Percentiles rank a stretch among this genome's conserved stretches.
phyloP scores from a whole-genome alignment of 2,888 invertebrate genomes.

The Agriopis marginaria region DNA sequence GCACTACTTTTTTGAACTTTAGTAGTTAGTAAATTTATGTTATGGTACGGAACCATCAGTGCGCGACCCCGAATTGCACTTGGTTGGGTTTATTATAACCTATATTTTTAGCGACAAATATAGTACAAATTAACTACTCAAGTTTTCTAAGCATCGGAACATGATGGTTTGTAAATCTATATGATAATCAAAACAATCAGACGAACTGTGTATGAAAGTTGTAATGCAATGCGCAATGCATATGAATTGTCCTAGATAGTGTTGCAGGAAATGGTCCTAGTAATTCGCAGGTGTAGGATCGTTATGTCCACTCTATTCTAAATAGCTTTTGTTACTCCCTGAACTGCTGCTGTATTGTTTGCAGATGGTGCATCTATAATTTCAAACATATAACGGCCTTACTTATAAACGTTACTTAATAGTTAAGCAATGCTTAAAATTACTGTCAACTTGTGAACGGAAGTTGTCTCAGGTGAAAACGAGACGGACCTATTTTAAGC shows the following conservation, averaged over 20 bases:
- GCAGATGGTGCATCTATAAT: not conserved
- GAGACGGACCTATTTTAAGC: too few species aligned
- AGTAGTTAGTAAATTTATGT: not conserved
- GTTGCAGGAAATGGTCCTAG: conserved; percentile 20
- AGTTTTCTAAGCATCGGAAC: conserved; percentile 31
- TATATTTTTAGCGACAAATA: too few species aligned
- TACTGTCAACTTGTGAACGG: too few species aligned
- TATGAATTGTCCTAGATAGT: conserved; percentile 52
- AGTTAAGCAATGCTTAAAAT: too few species aligned
- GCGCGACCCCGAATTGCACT: too few species aligned
- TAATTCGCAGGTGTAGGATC: conserved; percentile 25
- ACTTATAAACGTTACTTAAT: too few species aligned
- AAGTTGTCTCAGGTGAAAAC: too few species aligned
- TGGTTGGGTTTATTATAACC: too few species aligned
- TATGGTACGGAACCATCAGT: not conserved
- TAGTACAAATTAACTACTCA: not conserved
- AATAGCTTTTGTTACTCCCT: conserved; percentile 21
- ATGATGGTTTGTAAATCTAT: conserved; percentile 52
- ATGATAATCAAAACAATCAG: conserved; percentile 69
- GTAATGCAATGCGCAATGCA: conserved; percentile 51
- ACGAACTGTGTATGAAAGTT: conserved; percentile 70
- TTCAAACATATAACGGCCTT: not conserved
- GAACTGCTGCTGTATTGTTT: conserved; percentile 14
- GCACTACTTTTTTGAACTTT: too few species aligned
- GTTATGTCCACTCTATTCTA: conserved; percentile 25